Percentiles rank a stretch among this genome's conserved stretches.
Evolutionary conservation across 2,797 vertebrate genomes (phyloP).

Genomic region (Picus viridis): DNA sequence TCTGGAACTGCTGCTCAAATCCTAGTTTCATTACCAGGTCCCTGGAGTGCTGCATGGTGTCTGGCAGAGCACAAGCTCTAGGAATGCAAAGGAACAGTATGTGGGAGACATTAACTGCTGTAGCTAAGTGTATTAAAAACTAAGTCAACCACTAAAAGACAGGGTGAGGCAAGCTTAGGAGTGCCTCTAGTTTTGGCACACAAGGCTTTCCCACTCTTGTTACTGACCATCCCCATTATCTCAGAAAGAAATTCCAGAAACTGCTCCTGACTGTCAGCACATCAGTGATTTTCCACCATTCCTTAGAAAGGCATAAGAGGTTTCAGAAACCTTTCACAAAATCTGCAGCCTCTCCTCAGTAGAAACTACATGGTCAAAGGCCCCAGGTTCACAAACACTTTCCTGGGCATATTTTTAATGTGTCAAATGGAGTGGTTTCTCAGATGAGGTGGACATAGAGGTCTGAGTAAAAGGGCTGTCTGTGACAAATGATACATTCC

Average conservation of each 20-base stretch:
- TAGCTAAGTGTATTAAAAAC: neutral
- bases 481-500: neutral
- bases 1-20: neutral
- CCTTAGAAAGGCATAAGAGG: neutral
- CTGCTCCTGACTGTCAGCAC: neutral
- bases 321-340: neutral
- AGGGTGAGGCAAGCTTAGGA: neutral
- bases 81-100: neutral
- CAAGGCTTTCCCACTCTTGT: neutral
- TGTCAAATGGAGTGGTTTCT: neutral
- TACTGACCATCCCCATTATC: neutral
- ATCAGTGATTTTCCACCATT: neutral
- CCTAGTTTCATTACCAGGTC: neutral
- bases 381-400: neutral
- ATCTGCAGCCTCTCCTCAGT: constrained; percentile 13
- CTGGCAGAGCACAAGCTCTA: neutral
- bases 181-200: neutral
- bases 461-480: neutral
- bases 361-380: neutral
- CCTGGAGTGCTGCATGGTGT: neutral
- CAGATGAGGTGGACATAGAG: neutral
- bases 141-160: neutral
- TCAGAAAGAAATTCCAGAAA: neutral
- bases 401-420: neutral
- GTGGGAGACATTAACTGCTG: neutral